A percentile compares a stretch with the other conserved stretches of the same genome.
Evolutionary conservation across 2,888 invertebrate genomes (phyloP).

Genomic region (Ophion costatus): DNA sequence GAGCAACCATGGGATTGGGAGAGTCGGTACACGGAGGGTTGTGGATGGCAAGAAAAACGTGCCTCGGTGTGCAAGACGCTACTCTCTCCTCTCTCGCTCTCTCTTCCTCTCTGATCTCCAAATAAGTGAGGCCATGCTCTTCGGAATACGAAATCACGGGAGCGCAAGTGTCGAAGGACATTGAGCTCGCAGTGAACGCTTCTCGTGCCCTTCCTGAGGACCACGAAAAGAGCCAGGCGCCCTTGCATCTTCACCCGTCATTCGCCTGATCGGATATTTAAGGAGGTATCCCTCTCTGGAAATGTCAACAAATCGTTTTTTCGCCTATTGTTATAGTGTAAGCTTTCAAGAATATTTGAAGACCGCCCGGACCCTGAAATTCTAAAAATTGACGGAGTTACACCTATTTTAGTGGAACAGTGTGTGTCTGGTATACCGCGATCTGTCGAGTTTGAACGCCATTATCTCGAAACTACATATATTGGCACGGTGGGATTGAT

Average conservation of each 20-base stretch:
- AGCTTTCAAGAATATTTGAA: no score
- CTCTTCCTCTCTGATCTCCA: slow-evolving; percentile 79
- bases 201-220: slow-evolving; percentile 37
- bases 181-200: slow-evolving; percentile 23
- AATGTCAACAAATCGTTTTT: no score
- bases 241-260: not conserved
- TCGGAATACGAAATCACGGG: slow-evolving; percentile 81
- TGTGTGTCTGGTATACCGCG: no score
- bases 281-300: not conserved
- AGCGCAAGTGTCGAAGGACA: slow-evolving; percentile 58
- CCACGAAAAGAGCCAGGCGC: slow-evolving; percentile 1
- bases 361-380: no score
- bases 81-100: slow-evolving; percentile 35
- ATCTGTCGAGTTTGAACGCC: no score
- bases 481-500: no score
- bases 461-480: no score
- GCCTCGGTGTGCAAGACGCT: slow-evolving; percentile 68
- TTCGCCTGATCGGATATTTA: not conserved
- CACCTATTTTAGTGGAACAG: no score
- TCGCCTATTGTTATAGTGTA: no score
- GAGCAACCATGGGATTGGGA: slow-evolving; percentile 17
- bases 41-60: slow-evolving; percentile 63
- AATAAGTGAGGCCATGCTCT: slow-evolving; percentile 82
- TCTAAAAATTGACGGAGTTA: no score
- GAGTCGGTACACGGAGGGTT: slow-evolving; percentile 53